Base-by-base conservation (phyloP, 2,113 vertebrate genomes). In the Hydropotes inermis region DNA sequence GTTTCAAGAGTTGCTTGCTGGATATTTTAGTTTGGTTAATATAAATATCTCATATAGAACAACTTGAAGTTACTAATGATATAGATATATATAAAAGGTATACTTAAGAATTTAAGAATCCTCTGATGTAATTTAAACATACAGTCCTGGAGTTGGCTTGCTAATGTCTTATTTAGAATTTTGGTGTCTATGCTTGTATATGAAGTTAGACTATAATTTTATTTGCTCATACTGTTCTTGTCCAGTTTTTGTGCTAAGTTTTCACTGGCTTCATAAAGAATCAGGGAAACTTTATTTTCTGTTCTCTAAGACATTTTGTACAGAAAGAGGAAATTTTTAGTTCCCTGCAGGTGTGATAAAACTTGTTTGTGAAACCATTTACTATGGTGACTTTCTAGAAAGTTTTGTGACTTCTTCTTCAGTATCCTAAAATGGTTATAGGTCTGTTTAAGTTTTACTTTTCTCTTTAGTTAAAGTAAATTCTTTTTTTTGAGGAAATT, bases 331-430 rank as follows among this genome's bases (percentile, higher is more conserved):
- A 36, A 14, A 0, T 64, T 58, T 21, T 94, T 55, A 84, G 25
- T 84, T 97, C 39, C 54, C 14, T 94, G 83, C 94, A 83, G 39
- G 12, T 84, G 12, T 79, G 61, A 45, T 93, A 47, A 94, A 93
- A 91, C 30, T 55, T 91, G 60, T 47, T 78, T 87, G 55, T 82
- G 16, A 78, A 95, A 74, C 4, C 11, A 33, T 94, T 7, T 70
- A 50, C 52, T n/a, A 45, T 54, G n/a, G 17, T 84, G 16, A 5
- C 3, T 67, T 79, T 33, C 23, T 87, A 50, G 12, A 50, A 50
- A 50, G 12, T 91, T 94, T 94, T 83, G 23, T 96, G 67, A 89
- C 50, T 95, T 95, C 50, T 95, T 95, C 27, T 87, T 91, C 27
- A 78, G 23, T 55, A 50, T 83, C 36, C 81, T 70, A 25, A 82